phyloP scores from a whole-genome alignment of 2,888 invertebrate genomes.

The Hemaris fuciformis region DNA sequence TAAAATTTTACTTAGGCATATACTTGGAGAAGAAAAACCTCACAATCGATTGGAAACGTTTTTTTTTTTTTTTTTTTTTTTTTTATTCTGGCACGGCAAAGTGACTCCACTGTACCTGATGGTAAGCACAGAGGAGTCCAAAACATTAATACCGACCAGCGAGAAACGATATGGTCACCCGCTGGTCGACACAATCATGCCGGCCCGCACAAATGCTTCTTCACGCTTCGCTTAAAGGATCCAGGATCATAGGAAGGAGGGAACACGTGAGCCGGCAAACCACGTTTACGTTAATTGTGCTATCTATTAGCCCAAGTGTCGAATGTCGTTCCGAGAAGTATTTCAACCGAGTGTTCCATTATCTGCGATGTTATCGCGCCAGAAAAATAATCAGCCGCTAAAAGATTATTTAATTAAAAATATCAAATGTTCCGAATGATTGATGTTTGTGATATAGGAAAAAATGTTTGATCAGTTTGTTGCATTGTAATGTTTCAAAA shows the following conservation, averaged over 20 bases:
- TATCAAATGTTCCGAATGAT: background rate
- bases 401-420: background rate
- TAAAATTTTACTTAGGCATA: too few relatives aligned
- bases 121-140: too few relatives aligned
- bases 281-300: background rate
- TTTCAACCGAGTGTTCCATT: background rate
- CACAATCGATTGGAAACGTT: background rate
- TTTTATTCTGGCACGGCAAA: too few relatives aligned
- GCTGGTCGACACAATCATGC: too few relatives aligned
- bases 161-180: too few relatives aligned
- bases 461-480: background rate
- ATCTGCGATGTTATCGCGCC: conserved; percentile 10
- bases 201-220: too few relatives aligned
- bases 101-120: too few relatives aligned
- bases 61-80: too few relatives aligned
- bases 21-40: background rate
- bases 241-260: too few relatives aligned
- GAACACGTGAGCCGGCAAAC: too few relatives aligned
- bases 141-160: too few relatives aligned
- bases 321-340: background rate
- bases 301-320: background rate
- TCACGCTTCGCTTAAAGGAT: too few relatives aligned
- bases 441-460: background rate
- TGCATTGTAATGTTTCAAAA: background rate
- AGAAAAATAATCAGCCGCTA: background rate